Conservation (phyloP, 1,140 invertebrate species). For the Drosophila mauritiana region DNA sequence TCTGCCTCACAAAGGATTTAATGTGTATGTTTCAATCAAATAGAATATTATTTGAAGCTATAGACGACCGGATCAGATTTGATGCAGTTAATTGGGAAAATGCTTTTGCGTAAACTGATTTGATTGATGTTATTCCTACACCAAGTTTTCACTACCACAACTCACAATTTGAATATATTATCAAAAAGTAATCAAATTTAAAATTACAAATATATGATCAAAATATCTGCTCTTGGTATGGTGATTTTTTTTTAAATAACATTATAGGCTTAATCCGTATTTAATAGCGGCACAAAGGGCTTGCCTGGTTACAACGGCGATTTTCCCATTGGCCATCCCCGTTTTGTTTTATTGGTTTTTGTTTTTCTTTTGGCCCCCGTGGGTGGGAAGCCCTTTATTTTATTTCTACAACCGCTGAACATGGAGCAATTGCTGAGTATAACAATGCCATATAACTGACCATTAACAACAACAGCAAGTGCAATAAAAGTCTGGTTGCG, state of each 20-base stretch:
- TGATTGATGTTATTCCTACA: neutral
- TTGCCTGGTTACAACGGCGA: conserved; percentile 5
- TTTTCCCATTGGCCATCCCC: neutral
- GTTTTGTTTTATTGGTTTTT: conserved; percentile 38
- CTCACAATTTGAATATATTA: no score
- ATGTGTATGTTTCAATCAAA: no score
- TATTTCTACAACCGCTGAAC: conserved; percentile 30
- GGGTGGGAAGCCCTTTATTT: conserved; percentile 40
- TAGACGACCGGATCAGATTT: no score
- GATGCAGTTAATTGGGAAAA: no score
- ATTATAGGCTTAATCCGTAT: conserved; percentile 49
- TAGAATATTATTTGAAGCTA: no score
- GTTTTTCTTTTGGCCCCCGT: conserved; percentile 35
- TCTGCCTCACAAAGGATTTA: neutral
- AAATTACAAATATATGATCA: neutral
- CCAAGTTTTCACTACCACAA: neutral
- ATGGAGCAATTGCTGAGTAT: conserved; percentile 59
- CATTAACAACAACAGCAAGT: conserved; percentile 48
- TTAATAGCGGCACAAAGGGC: conserved; percentile 19
- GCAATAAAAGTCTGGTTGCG: conserved; percentile 69
- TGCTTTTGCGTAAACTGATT: no score
- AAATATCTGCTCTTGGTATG: neutral
- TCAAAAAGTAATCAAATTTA: neutral
- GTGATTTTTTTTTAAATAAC: conserved; percentile 7
- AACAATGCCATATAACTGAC: conserved; percentile 56